These are phyloP conservation scores for Rhinopithecus roxellana DNA, from an alignment of 2,113 vertebrate genomes.

Conservation along the genomic window DNA sequence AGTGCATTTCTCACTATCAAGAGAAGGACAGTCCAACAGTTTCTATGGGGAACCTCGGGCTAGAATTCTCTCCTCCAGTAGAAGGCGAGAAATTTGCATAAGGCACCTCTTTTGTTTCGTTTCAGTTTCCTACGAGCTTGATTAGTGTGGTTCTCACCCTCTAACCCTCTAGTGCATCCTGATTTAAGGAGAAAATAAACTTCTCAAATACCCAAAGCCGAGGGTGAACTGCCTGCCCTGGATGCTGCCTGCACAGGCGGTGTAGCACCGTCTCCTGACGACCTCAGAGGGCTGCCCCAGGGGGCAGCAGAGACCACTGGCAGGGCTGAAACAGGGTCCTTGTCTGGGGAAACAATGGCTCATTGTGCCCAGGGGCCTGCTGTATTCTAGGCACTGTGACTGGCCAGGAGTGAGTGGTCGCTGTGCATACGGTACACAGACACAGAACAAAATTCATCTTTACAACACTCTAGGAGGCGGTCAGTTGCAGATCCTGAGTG, in stretches of 20 bases:
- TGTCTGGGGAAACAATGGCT: background rate
- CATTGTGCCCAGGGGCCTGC: background rate
- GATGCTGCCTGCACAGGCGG: accelerated
- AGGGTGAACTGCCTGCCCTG: background rate
- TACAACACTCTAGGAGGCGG: accelerated
- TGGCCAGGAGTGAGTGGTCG: accelerated
- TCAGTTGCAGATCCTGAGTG: background rate
- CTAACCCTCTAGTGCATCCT: background rate
- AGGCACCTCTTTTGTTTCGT: accelerated
- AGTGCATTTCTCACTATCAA: background rate
- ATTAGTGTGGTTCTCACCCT: background rate
- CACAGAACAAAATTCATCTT: background rate
- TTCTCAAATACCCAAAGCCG: background rate
- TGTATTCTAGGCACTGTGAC: background rate
- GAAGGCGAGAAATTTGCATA: background rate
- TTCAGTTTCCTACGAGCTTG: background rate
- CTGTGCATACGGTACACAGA: accelerated
- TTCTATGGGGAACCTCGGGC: background rate
- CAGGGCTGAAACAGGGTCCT: background rate
- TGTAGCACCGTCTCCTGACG: background rate
- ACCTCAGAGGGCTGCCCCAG: background rate
- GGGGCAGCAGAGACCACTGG: background rate
- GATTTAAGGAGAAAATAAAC: background rate
- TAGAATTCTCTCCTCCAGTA: background rate
- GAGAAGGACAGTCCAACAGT: background rate